Evolutionary conservation across 1,140 invertebrate species (phyloP).

Genomic region (Venustaconcha ellipsiformis): DNA sequence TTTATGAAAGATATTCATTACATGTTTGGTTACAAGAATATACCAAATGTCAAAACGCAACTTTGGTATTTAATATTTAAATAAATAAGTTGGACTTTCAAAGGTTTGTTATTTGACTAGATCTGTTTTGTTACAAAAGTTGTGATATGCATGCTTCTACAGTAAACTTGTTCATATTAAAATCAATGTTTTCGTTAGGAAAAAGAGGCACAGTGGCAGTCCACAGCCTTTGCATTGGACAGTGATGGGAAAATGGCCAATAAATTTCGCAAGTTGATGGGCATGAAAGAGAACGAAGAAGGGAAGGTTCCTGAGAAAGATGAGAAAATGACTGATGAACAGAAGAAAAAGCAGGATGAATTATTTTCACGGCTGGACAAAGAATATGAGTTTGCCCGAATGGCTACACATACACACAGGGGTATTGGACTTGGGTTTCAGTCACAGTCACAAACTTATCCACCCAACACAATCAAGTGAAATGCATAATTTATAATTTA

Average conservation of each 20-base stretch:
- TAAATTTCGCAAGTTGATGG: constrained; percentile 97
- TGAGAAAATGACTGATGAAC: constrained; percentile 53
- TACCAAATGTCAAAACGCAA: too few relatives aligned
- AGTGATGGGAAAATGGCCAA: constrained; percentile 89
- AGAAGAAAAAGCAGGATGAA: constrained; percentile 82
- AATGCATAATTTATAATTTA: too few relatives aligned
- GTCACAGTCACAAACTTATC: constrained; percentile 32
- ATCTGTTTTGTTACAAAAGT: too few relatives aligned
- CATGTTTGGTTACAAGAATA: too few relatives aligned
- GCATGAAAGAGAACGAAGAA: constrained; percentile 81
- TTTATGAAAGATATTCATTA: too few relatives aligned
- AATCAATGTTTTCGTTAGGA: constrained; percentile 34
- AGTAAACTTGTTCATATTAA: background rate
- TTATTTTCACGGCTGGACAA: constrained; percentile 92
- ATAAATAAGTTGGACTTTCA: too few relatives aligned
- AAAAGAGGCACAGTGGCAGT: constrained; percentile 55
- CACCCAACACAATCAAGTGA: too few relatives aligned
- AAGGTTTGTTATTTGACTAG: too few relatives aligned
- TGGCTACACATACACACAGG: constrained; percentile 93
- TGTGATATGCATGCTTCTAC: background rate
- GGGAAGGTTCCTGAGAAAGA: constrained; percentile 64
- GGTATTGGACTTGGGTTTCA: constrained; percentile 90
- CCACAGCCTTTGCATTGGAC: constrained; percentile 84
- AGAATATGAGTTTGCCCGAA: constrained; percentile 93
- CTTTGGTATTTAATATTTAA: too few relatives aligned